Conservation (phyloP, 2,888 invertebrate species). For the Argyresthia goedartella region DNA sequence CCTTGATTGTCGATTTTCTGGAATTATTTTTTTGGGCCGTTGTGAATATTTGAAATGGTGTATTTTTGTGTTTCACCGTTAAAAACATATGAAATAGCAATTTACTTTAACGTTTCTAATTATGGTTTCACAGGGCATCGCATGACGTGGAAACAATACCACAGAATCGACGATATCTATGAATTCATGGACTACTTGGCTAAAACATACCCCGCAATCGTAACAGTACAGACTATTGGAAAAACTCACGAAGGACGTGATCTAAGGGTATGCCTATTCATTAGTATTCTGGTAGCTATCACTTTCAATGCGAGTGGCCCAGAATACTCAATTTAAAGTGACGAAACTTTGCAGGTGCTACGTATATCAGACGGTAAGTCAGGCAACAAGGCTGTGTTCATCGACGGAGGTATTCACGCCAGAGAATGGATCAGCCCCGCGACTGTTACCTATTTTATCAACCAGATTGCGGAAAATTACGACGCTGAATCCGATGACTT, state of each 20-base stretch:
- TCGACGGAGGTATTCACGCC: slow-evolving; percentile 89
- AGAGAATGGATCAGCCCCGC: slow-evolving; percentile 94
- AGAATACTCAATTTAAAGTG: no score
- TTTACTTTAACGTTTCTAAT: not conserved
- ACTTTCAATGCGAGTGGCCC: no score
- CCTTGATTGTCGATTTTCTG: no score
- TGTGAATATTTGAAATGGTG: not conserved
- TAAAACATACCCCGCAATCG: slow-evolving; percentile 80
- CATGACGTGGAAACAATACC: slow-evolving; percentile 87
- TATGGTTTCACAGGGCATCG: slow-evolving; percentile 43
- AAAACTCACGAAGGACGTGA: slow-evolving; percentile 80
- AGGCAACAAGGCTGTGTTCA: slow-evolving; percentile 78
- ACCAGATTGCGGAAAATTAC: slow-evolving; percentile 81
- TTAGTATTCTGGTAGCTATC: no score
- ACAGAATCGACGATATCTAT: slow-evolving; percentile 80
- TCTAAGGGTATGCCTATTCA: slow-evolving; percentile 68
- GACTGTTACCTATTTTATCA: slow-evolving; percentile 82
- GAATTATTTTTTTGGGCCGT: no score
- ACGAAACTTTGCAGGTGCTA: slow-evolving; percentile 29
- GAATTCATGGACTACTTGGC: slow-evolving; percentile 84
- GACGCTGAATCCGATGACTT: slow-evolving; percentile 73
- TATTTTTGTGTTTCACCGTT: not conserved
- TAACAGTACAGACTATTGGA: slow-evolving; percentile 82
- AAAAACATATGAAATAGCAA: not conserved
- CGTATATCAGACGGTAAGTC: slow-evolving; percentile 79